Conservation (phyloP, 2,797 vertebrate species). For the Lacerta agilis region DNA sequence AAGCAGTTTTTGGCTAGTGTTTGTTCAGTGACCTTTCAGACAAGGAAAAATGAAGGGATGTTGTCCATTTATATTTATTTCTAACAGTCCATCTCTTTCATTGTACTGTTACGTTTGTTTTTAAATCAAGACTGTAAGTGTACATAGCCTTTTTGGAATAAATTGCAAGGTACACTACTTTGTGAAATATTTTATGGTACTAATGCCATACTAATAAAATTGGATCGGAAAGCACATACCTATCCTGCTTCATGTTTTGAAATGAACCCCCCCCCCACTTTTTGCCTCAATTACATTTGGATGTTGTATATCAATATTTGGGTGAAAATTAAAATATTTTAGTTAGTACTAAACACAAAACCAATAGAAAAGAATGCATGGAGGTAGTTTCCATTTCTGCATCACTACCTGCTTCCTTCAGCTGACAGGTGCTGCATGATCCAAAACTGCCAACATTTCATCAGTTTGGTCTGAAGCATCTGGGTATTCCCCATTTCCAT, state of each 20-base stretch:
- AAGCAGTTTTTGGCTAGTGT: fast-evolving
- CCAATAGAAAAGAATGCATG: too few relatives aligned
- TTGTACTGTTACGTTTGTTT: conserved; percentile 43
- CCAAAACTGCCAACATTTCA: too few relatives aligned
- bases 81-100: conserved; percentile 57
- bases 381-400: too few relatives aligned
- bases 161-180: conserved; percentile 67
- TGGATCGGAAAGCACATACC: conserved; percentile 72
- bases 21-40: fast-evolving
- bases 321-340: neutral
- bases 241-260: conserved; percentile 38
- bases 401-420: too few relatives aligned
- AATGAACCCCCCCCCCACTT: neutral
- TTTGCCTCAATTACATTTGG: neutral
- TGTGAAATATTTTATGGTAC: conserved; percentile 75
- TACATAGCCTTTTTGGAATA: conserved; percentile 70
- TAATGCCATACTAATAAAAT: conserved; percentile 79
- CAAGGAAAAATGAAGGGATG: fast-evolving
- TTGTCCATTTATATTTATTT: conserved; percentile 53
- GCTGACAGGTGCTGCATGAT: too few relatives aligned
- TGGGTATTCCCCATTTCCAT: too few relatives aligned
- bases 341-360: neutral
- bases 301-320: neutral
- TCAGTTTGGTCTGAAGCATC: too few relatives aligned
- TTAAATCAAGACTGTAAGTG: conserved; percentile 64